phyloP scores from a whole-genome alignment of 2,888 invertebrate species.

The Leptinotarsa juncta region DNA sequence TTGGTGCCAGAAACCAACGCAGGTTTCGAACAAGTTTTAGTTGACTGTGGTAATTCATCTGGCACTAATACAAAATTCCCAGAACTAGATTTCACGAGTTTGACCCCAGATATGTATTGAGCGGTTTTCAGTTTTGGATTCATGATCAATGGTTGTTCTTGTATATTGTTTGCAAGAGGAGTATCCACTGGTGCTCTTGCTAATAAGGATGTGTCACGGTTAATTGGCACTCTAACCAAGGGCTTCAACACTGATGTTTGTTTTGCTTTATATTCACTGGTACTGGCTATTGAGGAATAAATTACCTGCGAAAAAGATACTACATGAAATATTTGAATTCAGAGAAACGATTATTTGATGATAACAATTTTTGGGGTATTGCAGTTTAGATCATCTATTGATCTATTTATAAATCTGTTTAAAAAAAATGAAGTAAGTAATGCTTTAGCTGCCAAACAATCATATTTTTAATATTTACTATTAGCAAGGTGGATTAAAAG shows the following conservation, averaged over 20 bases:
- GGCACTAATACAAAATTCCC: slow-evolving; percentile 32
- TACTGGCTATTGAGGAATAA: background rate
- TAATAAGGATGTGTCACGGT: slow-evolving; percentile 6
- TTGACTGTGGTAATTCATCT: background rate
- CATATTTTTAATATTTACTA: too few species aligned
- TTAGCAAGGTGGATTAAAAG: too few species aligned
- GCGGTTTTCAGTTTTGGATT: slow-evolving; percentile 10
- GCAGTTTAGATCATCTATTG: too few species aligned
- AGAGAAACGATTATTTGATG: too few species aligned
- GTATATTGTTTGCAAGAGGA: background rate
- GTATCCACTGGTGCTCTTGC: background rate
- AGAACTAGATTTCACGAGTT: slow-evolving; percentile 29
- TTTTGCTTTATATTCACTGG: slow-evolving; percentile 9
- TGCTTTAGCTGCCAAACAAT: too few species aligned
- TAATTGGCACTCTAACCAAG: slow-evolving; percentile 18
- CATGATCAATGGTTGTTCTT: background rate
- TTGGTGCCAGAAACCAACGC: background rate
- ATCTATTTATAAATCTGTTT: too few species aligned
- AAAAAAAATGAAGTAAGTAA: too few species aligned
- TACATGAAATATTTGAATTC: background rate
- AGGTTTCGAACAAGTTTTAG: background rate
- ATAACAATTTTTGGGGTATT: too few species aligned
- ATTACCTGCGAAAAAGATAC: slow-evolving; percentile 24
- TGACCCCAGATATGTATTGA: slow-evolving; percentile 33
- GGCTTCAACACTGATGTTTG: slow-evolving; percentile 35